phyloP scores from a whole-genome alignment of 2,797 vertebrate species.

The Crotalus adamanteus region DNA sequence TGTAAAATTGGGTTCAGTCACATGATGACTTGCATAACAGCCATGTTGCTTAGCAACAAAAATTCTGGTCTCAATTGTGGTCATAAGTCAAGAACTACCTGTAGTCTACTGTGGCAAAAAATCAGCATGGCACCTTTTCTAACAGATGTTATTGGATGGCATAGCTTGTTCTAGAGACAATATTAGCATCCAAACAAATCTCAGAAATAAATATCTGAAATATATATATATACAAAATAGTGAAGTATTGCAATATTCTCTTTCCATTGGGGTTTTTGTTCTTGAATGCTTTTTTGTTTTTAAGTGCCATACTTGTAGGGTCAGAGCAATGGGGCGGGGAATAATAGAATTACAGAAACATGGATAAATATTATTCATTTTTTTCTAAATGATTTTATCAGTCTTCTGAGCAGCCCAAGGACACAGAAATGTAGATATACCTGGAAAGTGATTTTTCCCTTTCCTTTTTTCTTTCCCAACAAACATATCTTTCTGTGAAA shows the following conservation, averaged over 20 bases:
- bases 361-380: constrained; percentile 60
- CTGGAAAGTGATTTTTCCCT: constrained; percentile 43
- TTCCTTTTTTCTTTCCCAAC: constrained; percentile 53
- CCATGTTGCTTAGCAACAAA: neutral
- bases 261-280: neutral
- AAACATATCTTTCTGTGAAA: constrained; percentile 19
- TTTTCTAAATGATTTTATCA: constrained; percentile 55
- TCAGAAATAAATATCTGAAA: neutral
- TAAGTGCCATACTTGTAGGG: constrained; percentile 22
- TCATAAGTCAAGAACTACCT: neutral
- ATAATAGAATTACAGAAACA: constrained; percentile 48
- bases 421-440: constrained; percentile 38
- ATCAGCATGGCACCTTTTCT: neutral
- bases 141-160: neutral
- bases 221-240: neutral
- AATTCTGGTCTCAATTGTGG: neutral
- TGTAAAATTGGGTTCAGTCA: neutral
- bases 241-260: neutral
- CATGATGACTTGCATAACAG: neutral
- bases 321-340: constrained; percentile 43
- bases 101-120: neutral
- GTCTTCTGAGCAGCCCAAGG: constrained; percentile 53
- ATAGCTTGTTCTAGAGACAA: neutral
- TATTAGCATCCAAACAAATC: neutral
- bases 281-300: constrained; percentile 16